Evolutionary conservation across 1,140 invertebrate species (phyloP).

Genomic region (Brachionus paranguensis): DNA sequence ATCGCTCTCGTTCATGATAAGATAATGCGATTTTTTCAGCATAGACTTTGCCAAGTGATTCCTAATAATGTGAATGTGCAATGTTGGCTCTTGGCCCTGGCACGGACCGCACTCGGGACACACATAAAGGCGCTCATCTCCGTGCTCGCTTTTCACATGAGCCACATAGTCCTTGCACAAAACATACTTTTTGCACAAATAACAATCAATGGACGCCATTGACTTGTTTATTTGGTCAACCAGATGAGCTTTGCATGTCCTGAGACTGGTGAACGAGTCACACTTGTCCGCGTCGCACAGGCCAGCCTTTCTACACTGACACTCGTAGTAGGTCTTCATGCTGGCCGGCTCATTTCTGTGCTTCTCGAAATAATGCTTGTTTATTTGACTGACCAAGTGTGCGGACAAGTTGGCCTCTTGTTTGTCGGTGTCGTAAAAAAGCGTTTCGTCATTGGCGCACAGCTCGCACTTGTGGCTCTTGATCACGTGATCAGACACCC

Average conservation of each 20-base stretch:
- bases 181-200: background rate
- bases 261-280: background rate
- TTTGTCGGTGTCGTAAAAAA: background rate
- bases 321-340: background rate
- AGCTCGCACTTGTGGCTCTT: background rate
- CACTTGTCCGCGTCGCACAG: background rate
- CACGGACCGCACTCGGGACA: background rate
- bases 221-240: conserved; percentile 10
- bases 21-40: background rate
- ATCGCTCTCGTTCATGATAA: background rate
- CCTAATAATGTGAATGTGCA: background rate
- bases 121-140: background rate
- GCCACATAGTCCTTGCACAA: background rate
- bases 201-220: background rate
- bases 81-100: background rate
- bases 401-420: background rate
- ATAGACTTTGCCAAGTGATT: background rate
- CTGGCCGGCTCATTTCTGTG: background rate
- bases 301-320: background rate
- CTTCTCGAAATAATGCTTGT: conserved; percentile 19
- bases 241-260: background rate
- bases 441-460: background rate
- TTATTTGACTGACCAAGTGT: background rate
- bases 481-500: background rate
- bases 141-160: conserved; percentile 10